Evolutionary conservation across 1,140 invertebrate genomes (phyloP).

Genomic region (Vollenhovia emeryi): DNA sequence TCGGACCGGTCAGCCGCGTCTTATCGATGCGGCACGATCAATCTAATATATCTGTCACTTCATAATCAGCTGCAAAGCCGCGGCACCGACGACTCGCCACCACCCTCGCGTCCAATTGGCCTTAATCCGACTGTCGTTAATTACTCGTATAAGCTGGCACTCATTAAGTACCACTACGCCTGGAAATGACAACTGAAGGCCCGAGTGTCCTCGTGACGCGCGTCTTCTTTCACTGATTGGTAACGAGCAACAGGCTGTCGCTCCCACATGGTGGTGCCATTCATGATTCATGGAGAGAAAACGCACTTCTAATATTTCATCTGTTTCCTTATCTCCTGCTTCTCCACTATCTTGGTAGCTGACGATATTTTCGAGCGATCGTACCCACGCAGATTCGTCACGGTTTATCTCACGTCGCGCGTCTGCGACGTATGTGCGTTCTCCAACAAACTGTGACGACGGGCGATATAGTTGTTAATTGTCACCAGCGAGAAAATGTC

Average conservation of each 20-base stretch:
- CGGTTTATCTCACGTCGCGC: constrained; percentile 11
- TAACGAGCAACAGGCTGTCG: constrained; percentile 32
- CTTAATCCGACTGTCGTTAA: constrained; percentile 76
- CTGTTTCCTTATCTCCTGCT: constrained; percentile 18
- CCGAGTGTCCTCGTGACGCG: not conserved
- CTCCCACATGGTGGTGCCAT: not conserved
- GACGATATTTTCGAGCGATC: not conserved
- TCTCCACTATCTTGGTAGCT: not conserved
- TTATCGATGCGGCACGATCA: constrained; percentile 9
- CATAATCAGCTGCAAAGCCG: constrained; percentile 56
- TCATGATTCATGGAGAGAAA: not conserved
- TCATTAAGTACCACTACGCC: constrained; percentile 30
- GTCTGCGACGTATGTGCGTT: not conserved
- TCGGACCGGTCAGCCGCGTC: not conserved
- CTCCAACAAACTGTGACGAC: constrained; percentile 27
- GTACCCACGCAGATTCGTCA: not conserved
- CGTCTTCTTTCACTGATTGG: constrained; percentile 4
- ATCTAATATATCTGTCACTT: constrained; percentile 55
- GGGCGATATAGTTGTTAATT: constrained; percentile 26
- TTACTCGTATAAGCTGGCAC: constrained; percentile 53
- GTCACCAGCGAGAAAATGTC: not conserved
- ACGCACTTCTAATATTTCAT: not conserved
- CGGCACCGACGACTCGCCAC: constrained; percentile 23
- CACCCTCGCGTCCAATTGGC: constrained; percentile 64
- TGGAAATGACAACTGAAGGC: not conserved